Evolutionary conservation across 2,888 invertebrate genomes (phyloP).

Genomic region (Laspeyria flexula): DNA sequence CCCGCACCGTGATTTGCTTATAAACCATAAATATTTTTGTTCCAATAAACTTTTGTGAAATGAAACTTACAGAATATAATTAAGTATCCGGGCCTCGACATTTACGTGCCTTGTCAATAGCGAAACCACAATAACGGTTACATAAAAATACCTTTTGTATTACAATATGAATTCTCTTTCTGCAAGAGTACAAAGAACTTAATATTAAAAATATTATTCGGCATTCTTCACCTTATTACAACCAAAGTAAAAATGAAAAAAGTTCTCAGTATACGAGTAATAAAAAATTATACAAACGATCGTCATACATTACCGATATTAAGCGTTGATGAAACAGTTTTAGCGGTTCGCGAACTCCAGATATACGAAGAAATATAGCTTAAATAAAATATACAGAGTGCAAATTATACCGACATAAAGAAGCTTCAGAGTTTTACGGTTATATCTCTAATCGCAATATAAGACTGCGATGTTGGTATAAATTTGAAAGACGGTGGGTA

Average conservation of each 20-base stretch:
- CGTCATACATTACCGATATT: constrained; percentile 62
- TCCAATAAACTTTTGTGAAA: constrained; percentile 21
- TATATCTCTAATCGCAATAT: constrained; percentile 60
- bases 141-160: background rate
- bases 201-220: constrained; percentile 27
- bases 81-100: constrained; percentile 12
- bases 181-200: constrained; percentile 13
- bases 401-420: constrained; percentile 69
- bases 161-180: constrained; percentile 8
- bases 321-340: constrained; percentile 63
- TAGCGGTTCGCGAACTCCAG: constrained; percentile 48
- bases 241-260: constrained; percentile 45
- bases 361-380: constrained; percentile 58
- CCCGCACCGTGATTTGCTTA: constrained; percentile 54
- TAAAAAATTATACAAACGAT: constrained; percentile 60
- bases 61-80: constrained; percentile 18
- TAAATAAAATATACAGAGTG: constrained; percentile 63
- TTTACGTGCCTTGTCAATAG: constrained; percentile 2
- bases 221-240: constrained; percentile 29
- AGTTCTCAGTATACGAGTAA: constrained; percentile 47
- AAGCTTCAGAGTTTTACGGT: constrained; percentile 67
- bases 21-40: constrained; percentile 48
- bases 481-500: constrained; percentile 46
- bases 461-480: constrained; percentile 58
- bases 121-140: background rate